Base-by-base conservation (phyloP, 2,888 invertebrate genomes). In the Tromatobia lineatoria region DNA sequence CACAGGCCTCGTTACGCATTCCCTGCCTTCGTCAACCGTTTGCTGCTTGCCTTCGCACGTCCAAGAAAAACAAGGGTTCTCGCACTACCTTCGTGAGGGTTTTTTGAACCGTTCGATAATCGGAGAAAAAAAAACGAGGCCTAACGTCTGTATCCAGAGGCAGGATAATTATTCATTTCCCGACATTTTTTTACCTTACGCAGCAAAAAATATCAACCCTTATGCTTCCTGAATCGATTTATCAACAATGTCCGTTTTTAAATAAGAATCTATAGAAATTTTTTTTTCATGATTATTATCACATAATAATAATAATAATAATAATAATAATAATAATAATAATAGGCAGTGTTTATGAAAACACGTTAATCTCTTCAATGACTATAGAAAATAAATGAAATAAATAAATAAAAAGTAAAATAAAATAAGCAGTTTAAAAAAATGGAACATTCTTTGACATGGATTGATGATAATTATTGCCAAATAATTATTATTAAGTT, bases 1-100 rank as follows among this genome's bases (percentile, higher is more conserved):
- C 83, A 83, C 80, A 77, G 34, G 80, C 76, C 80, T 80, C 80
- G 73, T 77, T 77, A 76, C 76, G 76, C 76, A 76, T 66, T 71
- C 67, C 57, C 83, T 42, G 52, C 50, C 50, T 64, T 64, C 74
- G 50, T 75, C 74, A 20, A 23, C 38, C 64, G 23, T 38, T 61
- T 18, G 61, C 73, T 20, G n/a, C 54, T 50, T 45, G 42, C 45
- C 61, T 45, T 34, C 29, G 45, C 10, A 23, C 42, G 29, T 75
- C 11, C 29, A 18, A 83, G 64, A 66, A 73, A 70, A 73, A 47
- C 52, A 45, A 20, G 74, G 29, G 20, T 38, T 70, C 52, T 70
- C 20, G 45, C 13, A 23, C 10, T 73, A 59, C 18, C 34, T 61
- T 18, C 25, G 3, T 25, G 25, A 20, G 34, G 47, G 23, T 73